Conservation (phyloP, 37 sponge, comb jelly and placozoan species). For the Diacarnus erythraeanus region DNA sequence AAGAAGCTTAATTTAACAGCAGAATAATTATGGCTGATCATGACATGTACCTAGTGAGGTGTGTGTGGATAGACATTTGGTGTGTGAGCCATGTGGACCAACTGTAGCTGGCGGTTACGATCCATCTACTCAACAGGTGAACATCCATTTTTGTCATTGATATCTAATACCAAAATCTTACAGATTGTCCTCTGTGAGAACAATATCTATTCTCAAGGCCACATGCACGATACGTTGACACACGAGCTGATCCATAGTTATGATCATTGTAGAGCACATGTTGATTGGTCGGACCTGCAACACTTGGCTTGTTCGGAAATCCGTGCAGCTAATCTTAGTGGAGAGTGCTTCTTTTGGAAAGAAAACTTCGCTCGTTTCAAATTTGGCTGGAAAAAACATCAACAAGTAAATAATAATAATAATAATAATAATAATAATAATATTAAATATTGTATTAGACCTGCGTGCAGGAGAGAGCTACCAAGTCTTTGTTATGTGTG, state of each 20-base stretch:
- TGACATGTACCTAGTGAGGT: slow-evolving; percentile 66
- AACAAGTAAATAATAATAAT: slow-evolving; percentile 51
- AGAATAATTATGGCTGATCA: not conserved
- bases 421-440: not conserved
- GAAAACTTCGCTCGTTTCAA: slow-evolving; percentile 85
- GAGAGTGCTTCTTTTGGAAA: slow-evolving; percentile 93
- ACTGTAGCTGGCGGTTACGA: slow-evolving; percentile 87
- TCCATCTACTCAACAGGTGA: slow-evolving; percentile 57
- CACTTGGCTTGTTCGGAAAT: slow-evolving; percentile 93
- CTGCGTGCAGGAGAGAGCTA: slow-evolving; percentile 83
- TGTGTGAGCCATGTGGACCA: slow-evolving; percentile 92
- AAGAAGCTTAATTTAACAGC: not conserved
- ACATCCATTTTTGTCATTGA: not conserved
- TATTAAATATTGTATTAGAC: slow-evolving; percentile 18
- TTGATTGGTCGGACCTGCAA: slow-evolving; percentile 80
- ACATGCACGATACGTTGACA: slow-evolving; percentile 85
- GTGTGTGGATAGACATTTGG: slow-evolving; percentile 66
- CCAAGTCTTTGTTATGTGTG: slow-evolving; percentile 73
- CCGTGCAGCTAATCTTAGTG: slow-evolving; percentile 91
- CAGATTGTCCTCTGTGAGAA: slow-evolving; percentile 94
- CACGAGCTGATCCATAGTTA: slow-evolving; percentile 91
- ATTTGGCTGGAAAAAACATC: slow-evolving; percentile 93
- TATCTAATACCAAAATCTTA: not conserved
- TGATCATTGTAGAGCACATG: slow-evolving; percentile 80
- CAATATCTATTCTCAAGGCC: slow-evolving; percentile 77